Evolutionary conservation across 1,140 invertebrate species (phyloP).

Genomic region (Brachionus rotundiformis): DNA sequence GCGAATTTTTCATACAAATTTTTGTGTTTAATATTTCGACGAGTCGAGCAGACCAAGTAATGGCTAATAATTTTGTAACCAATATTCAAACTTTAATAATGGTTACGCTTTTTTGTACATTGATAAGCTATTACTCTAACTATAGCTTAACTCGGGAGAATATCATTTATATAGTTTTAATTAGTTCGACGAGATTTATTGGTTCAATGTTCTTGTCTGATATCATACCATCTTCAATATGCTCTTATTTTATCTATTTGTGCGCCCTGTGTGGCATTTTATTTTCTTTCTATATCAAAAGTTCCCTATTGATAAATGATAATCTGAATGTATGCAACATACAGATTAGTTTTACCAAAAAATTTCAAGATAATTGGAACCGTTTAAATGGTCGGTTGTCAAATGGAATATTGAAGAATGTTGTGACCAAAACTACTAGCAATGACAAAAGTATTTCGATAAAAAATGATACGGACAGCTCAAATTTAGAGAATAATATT

Average conservation of each 20-base stretch:
- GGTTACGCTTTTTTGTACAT: background rate
- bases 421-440: background rate
- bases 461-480: conserved; percentile 10
- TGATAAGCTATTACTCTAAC: conserved; percentile 12
- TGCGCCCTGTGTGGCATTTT: conserved; percentile 3
- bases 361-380: background rate
- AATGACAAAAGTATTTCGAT: background rate
- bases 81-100: background rate
- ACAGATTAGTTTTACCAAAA: conserved; percentile 12
- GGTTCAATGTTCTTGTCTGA: background rate
- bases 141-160: background rate
- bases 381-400: background rate
- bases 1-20: conserved; percentile 38
- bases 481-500: conserved; percentile 20
- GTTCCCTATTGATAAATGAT: background rate
- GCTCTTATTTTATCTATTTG: conserved; percentile 31
- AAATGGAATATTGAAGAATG: background rate
- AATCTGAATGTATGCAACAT: conserved; percentile 44
- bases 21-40: background rate
- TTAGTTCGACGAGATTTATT: conserved; percentile 13
- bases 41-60: background rate
- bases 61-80: background rate
- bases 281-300: conserved; percentile 29
- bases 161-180: background rate
- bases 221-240: background rate